Base-by-base conservation (phyloP, 2,113 vertebrate species). In the Anoura caudifer region DNA sequence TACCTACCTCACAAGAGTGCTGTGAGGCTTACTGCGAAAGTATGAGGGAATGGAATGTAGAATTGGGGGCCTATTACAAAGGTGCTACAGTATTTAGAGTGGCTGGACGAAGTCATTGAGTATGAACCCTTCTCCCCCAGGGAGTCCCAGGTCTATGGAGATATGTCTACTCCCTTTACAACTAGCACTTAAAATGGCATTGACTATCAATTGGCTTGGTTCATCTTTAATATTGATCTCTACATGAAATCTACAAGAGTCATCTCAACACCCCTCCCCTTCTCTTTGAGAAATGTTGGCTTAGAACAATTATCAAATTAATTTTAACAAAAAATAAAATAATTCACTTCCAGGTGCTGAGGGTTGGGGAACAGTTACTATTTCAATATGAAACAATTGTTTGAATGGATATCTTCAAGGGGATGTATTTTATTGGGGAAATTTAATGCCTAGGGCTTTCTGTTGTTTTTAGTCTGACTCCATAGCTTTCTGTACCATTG, bases 1-100 rank as follows among this genome's bases (percentile, higher is more conserved):
- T 97, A 95, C 91, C 97, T 97, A 97, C 97, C 97, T 97, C 97
- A 92, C 97, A 97, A 95, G 72, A 91, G 91, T 96, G 95, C 94
- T 97, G 97, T 96, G 97, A 98, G 97, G 97, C 84, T 93, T 94
- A 95, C 77, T 2, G 3, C 16, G 54, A 90, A 90, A 95, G 86
- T 45, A 70, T 28, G 87, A 77, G n/a, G 72, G 61, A 94, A 38
- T 10, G 19, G 50, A 59, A 20, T 36, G 6, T 31, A n/a, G 33
- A 84, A 87, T 0, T 7, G 43, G 41, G 56, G 52, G 28, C 70
- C 82, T 70, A 69, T 54, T 15, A 67, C 65, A 87, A 94, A 94
- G 94, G 80, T 91, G 91, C 95, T 93, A 91, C 9, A 90, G 94
- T 45, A 88, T 80, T 38, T 69, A 75, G 28, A 90, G 22, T 43